Evolutionary conservation across 1,140 invertebrate genomes (phyloP), one percentile per base, ranked within the genome.

Genomic region (Trichomalopsis sarcophagae): DNA sequence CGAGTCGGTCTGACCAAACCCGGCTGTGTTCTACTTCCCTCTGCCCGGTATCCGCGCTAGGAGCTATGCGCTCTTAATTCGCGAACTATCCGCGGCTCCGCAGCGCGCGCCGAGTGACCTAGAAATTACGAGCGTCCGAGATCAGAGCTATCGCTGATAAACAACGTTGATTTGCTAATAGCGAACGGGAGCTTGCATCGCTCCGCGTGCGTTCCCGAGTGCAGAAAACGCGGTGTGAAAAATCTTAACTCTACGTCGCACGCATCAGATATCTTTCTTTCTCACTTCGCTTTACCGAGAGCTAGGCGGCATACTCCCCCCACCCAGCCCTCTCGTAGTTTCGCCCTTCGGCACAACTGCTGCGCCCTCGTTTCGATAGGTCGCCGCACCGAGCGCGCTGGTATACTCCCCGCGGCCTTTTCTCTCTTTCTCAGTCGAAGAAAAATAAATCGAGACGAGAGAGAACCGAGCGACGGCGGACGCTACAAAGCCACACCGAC

Each of bases 351-450:
- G 87, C 88, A 87, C 88, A 87, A 89, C 88, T 87, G 86, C 87
- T 88, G 89, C 87, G 88, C 88, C 87, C 88, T 87, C 89, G 87
- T 88, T 86, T 86, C 87, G 77, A 86, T 88, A 87, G 86, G 75
- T 86, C 81, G 62, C 62, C 82, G 78, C 69, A 77, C 80, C 84
- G 79, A 82, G 80, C 83, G 76, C 40, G 55, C 69, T 27, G 84
- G 5, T n/a, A 4, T 36, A 36, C 17, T 44, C 9, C 9, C 40
- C 10, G 7, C 10, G 7, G 6, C 40, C 10, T 10, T 44, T 9
- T 44, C 40, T 44, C n/a, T 2, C 21, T 62, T 21, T 62, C 17
- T 62, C 17, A 62, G 55, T 62, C 2, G 55, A 62, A 62, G 21
- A 62, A 62, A 62, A 62, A 62, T 62, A 62, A 62, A 62, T 62